Conservation (phyloP, 1,140 invertebrate genomes). For the Anadara kagoshimensis region DNA sequence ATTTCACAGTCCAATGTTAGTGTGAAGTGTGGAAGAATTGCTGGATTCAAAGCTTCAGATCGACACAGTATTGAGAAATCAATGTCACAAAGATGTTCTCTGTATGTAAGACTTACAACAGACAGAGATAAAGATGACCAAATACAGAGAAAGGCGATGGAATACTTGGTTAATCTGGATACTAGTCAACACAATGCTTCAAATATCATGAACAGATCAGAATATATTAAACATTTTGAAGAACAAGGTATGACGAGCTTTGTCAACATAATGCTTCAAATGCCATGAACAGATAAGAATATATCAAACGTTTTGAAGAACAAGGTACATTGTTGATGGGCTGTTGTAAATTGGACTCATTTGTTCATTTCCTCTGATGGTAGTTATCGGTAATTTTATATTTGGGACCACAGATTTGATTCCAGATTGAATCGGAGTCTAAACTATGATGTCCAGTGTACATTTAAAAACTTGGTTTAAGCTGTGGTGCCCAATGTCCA, state of each 20-base stretch:
- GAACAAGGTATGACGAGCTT: conserved; percentile 55
- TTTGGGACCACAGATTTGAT: no score
- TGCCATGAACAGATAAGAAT: conserved; percentile 15
- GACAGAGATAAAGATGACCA: conserved; percentile 42
- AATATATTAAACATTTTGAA: conserved; percentile 44
- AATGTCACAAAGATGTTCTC: conserved; percentile 75
- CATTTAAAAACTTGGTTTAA: no score
- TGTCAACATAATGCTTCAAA: conserved; percentile 3
- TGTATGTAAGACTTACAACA: conserved; percentile 65
- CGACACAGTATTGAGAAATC: conserved; percentile 77
- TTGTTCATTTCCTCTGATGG: no score
- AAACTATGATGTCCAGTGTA: no score
- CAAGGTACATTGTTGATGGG: no score
- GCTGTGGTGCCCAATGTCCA: no score
- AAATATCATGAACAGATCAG: conserved; percentile 6
- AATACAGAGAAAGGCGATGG: conserved; percentile 39
- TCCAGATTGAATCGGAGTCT: no score
- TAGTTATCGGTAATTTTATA: no score
- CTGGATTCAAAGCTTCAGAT: conserved; percentile 78
- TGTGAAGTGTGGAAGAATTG: conserved; percentile 78
- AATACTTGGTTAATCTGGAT: conserved; percentile 43
- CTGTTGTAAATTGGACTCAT: background rate
- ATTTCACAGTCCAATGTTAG: conserved; percentile 68
- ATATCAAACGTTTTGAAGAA: conserved; percentile 44
- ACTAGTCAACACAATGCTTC: conserved; percentile 27